Percentiles rank a stretch among this genome's conserved stretches.
Evolutionary conservation across 1,140 invertebrate genomes (phyloP).

Genomic region (Neodiprion fabricii): DNA sequence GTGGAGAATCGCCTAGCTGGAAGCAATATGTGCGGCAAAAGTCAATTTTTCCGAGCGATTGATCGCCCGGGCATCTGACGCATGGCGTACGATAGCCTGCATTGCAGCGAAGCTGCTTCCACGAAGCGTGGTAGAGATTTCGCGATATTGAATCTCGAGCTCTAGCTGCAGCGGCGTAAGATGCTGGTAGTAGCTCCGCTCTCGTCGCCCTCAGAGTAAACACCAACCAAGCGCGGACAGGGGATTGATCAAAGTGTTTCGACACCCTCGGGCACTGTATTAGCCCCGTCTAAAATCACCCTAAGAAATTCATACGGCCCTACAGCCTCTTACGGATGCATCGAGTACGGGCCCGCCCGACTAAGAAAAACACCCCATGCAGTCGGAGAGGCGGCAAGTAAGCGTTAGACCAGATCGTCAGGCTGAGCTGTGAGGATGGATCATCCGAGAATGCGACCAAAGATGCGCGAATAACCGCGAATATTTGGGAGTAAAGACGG

Average conservation of each 20-base stretch:
- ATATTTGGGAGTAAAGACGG: too few species aligned
- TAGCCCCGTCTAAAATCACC: conserved; percentile 28
- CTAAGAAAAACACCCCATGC: background rate
- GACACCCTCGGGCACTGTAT: conserved; percentile 53
- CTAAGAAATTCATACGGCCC: conserved; percentile 7
- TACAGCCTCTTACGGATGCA: background rate
- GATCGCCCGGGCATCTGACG: background rate
- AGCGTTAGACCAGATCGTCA: background rate
- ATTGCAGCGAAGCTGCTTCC: background rate
- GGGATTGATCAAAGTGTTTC: conserved; percentile 55
- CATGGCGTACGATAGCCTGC: background rate
- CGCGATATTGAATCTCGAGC: background rate
- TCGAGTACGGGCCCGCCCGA: background rate
- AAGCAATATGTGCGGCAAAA: background rate
- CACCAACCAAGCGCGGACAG: conserved; percentile 35
- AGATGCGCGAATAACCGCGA: too few species aligned
- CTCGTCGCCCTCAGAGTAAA: conserved; percentile 49
- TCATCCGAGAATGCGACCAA: too few species aligned
- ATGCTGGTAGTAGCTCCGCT: conserved; percentile 45
- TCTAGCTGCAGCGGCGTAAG: conserved; percentile 16
- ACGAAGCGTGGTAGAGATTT: background rate
- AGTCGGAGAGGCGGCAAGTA: background rate
- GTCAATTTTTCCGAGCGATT: conserved; percentile 5
- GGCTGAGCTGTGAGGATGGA: too few species aligned
- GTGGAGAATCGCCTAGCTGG: too few species aligned